Base-by-base conservation (phyloP, 2,797 vertebrate species). In the Yasuhikotakia modesta region DNA sequence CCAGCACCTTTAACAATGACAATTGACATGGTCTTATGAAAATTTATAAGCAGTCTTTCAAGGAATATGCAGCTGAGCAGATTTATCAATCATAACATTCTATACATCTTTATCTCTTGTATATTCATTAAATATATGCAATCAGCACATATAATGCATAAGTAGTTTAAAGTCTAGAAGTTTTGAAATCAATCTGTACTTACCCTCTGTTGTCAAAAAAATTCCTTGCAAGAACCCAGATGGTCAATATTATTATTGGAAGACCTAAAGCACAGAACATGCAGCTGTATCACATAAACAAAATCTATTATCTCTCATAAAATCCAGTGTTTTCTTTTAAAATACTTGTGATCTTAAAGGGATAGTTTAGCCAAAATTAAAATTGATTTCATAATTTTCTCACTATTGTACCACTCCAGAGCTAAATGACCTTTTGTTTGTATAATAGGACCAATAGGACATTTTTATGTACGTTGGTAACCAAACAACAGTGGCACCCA, bases 161-260 rank as follows among this genome's bases (percentile, higher is more conserved):
- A 21, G 19, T 2, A 55, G 2, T 32, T 8, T 53, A 50, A 8
- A 43, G 8, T 43, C 39, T 43, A 10, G 3, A n/a, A 64, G 19
- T 52, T 14, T 2, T 16, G 11, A 65, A 10, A 73, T 6, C 0
- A 48, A 79, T 55, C n/a, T 53, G 32, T 5, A 82, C 84, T 50
- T 89, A 96, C 95, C 93, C 93, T 0, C 86, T 92, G 89, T 96
- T 83, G 81, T 96, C 95, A 0, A 92, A 94, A 81, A 91, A 91
- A 81, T 94, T 92, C 85, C 95, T 93, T 69, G 90, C 91, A 84
- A 95, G 80, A 80, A 93, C 93, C 95, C 95, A 96, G 24, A 94
- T 79, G 4, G 91, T 87, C 17, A 95, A 88, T 16, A 94, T 90
- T 21, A 87, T 81, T 78, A 91, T 87, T 16, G 95, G 95, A 27